Evolutionary conservation across 1,140 invertebrate genomes (phyloP).

Genomic region (Propsilocerus akamusi): DNA sequence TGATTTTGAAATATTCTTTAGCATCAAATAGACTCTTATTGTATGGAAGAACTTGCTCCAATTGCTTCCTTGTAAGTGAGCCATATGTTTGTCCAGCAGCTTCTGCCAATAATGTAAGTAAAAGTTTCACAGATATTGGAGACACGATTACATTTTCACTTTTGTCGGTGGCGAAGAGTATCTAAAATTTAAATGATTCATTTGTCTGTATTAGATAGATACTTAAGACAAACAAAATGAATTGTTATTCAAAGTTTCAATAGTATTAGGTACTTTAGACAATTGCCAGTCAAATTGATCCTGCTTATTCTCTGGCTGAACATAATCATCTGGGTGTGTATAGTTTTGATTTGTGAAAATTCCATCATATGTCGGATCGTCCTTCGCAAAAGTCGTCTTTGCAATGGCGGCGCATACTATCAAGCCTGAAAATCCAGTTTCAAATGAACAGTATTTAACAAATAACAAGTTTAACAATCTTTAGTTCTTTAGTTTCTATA

Average conservation of each 20-base stretch:
- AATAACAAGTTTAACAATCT: no score
- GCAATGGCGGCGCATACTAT: no score
- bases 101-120: constrained; percentile 50
- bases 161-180: no score
- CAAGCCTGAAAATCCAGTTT: no score
- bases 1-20: background rate
- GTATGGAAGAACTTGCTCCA: constrained; percentile 27
- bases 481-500: no score
- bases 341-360: background rate
- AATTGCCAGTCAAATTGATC: background rate
- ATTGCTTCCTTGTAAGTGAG: constrained; percentile 37
- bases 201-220: no score
- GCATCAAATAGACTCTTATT: background rate
- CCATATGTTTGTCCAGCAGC: constrained; percentile 28
- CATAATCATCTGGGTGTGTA: background rate
- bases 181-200: no score
- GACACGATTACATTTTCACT: constrained; percentile 67
- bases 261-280: background rate
- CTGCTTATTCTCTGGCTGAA: background rate
- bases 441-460: no score
- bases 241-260: no score
- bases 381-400: no score
- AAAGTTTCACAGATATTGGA: constrained; percentile 57
- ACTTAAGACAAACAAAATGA: no score
- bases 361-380: background rate